A percentile compares a stretch with the other conserved stretches of the same genome.
Conservation (phyloP, 2,113 vertebrate genomes). For the Antechinus flavipes region DNA sequence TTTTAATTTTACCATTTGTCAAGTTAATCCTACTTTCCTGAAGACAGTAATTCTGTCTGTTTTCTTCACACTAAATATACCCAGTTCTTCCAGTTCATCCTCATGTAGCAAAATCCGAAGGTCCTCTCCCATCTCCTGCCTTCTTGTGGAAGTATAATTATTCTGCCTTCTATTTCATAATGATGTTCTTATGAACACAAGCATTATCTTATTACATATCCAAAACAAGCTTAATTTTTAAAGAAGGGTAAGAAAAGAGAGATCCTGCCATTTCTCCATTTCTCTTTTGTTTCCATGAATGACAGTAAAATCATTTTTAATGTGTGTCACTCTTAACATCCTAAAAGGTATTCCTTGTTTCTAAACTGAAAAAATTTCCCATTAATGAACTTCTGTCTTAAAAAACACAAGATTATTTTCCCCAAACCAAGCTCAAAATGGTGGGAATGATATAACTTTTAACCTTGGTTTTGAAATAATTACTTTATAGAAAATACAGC, state of each 20-base stretch:
- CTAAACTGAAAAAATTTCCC: slow-evolving; percentile 3
- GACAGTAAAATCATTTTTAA: background rate
- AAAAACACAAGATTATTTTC: background rate
- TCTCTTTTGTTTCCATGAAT: background rate
- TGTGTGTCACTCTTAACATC: slow-evolving; percentile 19
- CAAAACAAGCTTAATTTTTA: slow-evolving; percentile 2
- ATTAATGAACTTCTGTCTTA: background rate
- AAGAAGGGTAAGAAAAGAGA: background rate
- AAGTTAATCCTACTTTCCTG: background rate
- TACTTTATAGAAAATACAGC: background rate
- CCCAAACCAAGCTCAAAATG: background rate
- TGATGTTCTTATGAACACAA: background rate
- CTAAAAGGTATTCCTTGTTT: background rate
- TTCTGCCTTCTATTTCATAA: slow-evolving; percentile 38
- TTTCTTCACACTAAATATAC: background rate
- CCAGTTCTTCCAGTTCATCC: background rate
- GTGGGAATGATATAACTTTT: background rate
- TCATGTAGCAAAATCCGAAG: background rate
- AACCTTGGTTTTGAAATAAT: background rate
- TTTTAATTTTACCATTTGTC: background rate
- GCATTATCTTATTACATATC: slow-evolving; percentile 24
- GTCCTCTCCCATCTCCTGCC: background rate
- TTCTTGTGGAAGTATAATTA: background rate
- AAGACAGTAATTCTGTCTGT: background rate
- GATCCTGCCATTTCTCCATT: background rate